These are phyloP conservation scores for Sminthurinus signatus DNA, from an alignment of 1,140 invertebrate genomes.

Conservation along the genomic window DNA sequence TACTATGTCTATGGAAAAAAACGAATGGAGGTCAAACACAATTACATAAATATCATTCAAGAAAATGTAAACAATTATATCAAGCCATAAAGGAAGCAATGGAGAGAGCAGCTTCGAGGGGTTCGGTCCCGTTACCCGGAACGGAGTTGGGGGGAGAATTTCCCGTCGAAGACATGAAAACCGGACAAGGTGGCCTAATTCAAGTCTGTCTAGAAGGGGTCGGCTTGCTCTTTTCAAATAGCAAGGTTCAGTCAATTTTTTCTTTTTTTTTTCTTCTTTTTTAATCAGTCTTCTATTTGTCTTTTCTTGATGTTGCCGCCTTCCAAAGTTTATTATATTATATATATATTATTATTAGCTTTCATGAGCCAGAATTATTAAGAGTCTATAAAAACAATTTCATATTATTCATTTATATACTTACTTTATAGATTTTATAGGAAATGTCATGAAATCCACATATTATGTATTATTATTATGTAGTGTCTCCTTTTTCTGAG, in stretches of 20 bases:
- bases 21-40: conserved; percentile 86
- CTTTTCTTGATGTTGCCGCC: neutral
- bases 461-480: too few species aligned
- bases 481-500: too few species aligned
- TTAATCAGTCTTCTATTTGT: conserved; percentile 3
- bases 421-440: too few species aligned
- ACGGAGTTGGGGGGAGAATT: conserved; percentile 94
- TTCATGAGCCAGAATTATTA: too few species aligned
- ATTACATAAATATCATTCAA: conserved; percentile 97
- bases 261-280: neutral
- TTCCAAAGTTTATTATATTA: neutral
- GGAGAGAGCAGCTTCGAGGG: conserved; percentile 84
- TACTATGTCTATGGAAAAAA: conserved; percentile 90
- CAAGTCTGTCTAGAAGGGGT: conserved; percentile 99
- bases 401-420: too few species aligned
- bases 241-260: conserved; percentile 72
- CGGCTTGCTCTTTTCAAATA: conserved; percentile 94
- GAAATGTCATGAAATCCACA: too few species aligned
- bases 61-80: conserved; percentile 98
- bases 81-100: conserved; percentile 98
- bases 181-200: conserved; percentile 91
- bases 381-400: too few species aligned
- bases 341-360: neutral
- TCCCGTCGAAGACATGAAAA: conserved; percentile 93
- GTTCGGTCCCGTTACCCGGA: conserved; percentile 64